Percentiles rank a stretch among this genome's conserved stretches.
phyloP scores from a whole-genome alignment of 2,888 invertebrate genomes.

The Rhingia campestris region DNA sequence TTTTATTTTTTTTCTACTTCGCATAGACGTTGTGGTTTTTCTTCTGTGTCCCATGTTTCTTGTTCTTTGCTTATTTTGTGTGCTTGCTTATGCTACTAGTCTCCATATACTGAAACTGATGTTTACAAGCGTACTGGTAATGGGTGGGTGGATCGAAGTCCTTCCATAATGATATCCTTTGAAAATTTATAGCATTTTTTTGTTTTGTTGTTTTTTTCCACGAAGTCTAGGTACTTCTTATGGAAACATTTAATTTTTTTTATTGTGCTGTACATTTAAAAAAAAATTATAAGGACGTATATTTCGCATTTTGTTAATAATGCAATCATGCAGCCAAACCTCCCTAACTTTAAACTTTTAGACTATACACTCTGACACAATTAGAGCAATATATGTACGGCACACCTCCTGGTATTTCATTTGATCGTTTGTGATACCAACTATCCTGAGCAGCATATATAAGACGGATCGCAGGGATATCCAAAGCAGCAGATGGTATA shows the following conservation, averaged over 20 bases:
- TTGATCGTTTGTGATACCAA: too few relatives aligned
- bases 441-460: too few relatives aligned
- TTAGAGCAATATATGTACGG: too few relatives aligned
- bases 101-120: constrained; percentile 59
- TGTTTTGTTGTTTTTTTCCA: constrained; percentile 20
- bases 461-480: too few relatives aligned
- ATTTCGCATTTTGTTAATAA: too few relatives aligned
- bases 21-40: constrained; percentile 48
- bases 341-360: too few relatives aligned
- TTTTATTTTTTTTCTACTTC: constrained; percentile 63
- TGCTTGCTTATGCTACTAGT: constrained; percentile 48
- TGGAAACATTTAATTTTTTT: constrained; percentile 25
- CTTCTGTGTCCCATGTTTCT: constrained; percentile 1
- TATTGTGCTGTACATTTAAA: constrained; percentile 5
- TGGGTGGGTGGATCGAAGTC: constrained; percentile 74
- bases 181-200: constrained; percentile 64
- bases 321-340: too few relatives aligned
- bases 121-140: constrained; percentile 69
- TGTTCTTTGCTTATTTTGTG: constrained; percentile 14
- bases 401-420: too few relatives aligned
- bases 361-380: too few relatives aligned
- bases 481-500: too few relatives aligned
- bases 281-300: too few relatives aligned
- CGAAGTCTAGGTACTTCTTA: constrained; percentile 40
- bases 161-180: constrained; percentile 72